Base-by-base conservation (phyloP, 2,797 vertebrate genomes). In the Ptychadena robeensis region DNA sequence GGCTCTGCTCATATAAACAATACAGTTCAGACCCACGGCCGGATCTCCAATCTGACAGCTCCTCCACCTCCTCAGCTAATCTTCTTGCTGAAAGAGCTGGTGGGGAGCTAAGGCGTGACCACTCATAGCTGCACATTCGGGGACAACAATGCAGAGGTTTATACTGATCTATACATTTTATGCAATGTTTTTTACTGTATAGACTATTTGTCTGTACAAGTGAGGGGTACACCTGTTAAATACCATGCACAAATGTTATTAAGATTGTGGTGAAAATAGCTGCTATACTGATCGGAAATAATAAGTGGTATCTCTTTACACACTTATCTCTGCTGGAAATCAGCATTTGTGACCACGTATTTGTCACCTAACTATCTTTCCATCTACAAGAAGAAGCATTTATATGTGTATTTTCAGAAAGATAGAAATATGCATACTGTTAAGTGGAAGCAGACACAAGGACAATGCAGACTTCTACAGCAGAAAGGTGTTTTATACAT, bases 281-380 rank as follows among this genome's bases (percentile, higher is more conserved):
- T 66, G 74, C 30, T 38, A 78, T 59, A 73, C 35, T 71, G 37
- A 66, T 38, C 32, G 28, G 35, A 63, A 30, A 70, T 10, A 31
- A 32, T 28, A 79, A 69, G 28, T 68, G 34, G 68, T 37, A 63
- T 57, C 31, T 63, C 15, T 61, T 25, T 35, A 72, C 32, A 74
- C 37, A 34, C 38, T 83, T 83, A 79, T 83, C 82, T 63, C 63
- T 31, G 48, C 57, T 57, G 67, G 71, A 74, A 66, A 71, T 66
- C 64, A 63, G 70, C 53, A 59, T 74, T 67, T 74, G 6, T 38
- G 31, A 80, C 30, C 63, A 77, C 74, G 48, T 14, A 38, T 65
- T 59, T 34, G 2, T 74, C 28, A 75, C 61, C 57, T 64, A 28
- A 4, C 15, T 37, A 68, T 61, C 59, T 61, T 61, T 27, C 15